Evolutionary conservation across 2,888 invertebrate species (phyloP), one percentile per base, ranked within the genome.

Genomic region (Allolobophora icterica): DNA sequence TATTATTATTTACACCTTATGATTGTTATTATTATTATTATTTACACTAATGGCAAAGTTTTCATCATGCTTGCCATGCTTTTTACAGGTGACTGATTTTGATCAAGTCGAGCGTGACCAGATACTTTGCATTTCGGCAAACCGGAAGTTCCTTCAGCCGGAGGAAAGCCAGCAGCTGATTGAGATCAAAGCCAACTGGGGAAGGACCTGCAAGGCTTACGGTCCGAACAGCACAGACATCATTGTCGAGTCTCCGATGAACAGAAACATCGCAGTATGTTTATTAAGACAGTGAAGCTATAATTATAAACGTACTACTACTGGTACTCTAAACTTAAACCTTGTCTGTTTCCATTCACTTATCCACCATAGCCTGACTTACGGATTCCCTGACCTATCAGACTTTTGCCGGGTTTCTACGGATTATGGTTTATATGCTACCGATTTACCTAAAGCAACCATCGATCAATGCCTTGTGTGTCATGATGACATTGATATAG

Each of bases 151-250:
- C 93, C 93, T 93, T 84, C 93, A 93, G 24, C 93, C 94, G 5
- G 93, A 93, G 90, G 93, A 93, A 11, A 92, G 92, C 84, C 92
- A 93, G 45, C 93, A 94, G 38, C 93, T 94, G 42, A 93, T 95
- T 30, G 95, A 95, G 92, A 93, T 95, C 40, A 95, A 95, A 92
- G 95, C 95, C n/a, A 95, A 95, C 93, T 95, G 95, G 95, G 94
- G 94, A 0, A 94, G 95, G 11, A 95, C 95, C 15, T 93, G 94
- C 52, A 94, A 94, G 91, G 93, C 94, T 92, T 94, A 95, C 92
- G 95, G 95, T 13, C 94, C 93, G 24, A 91, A 93, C 21, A 94
- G 95, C 17, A 95, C 95, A 19, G 95, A 95, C 92, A 93, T 95
- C 11, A 93, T 93, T 30, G 95, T 95, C 11, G 92, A 92, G 33